Percentiles rank a stretch among this genome's conserved stretches.
Conservation (phyloP, 2,888 invertebrate species). For the Himalopsyche anomala region DNA sequence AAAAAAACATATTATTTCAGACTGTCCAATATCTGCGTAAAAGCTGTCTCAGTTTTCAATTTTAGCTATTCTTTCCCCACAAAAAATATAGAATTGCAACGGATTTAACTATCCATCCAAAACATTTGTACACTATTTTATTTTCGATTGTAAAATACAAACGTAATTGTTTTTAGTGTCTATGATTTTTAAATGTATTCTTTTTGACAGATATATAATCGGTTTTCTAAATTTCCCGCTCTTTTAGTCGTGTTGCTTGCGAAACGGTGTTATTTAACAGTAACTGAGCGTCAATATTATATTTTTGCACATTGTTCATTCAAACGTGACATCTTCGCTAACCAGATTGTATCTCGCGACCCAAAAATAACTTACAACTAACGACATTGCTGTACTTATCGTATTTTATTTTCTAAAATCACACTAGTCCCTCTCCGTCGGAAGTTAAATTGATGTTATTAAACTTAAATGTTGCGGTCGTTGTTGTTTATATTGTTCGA, state of each 20-base stretch:
- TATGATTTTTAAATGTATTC: no score
- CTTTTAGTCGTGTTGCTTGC: background rate
- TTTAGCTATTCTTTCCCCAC: no score
- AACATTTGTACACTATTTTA: no score
- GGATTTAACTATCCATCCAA: no score
- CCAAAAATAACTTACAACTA: slow-evolving; percentile 6
- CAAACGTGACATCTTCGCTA: background rate
- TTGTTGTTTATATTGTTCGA: background rate
- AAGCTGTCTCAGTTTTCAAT: no score
- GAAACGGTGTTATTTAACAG: background rate
- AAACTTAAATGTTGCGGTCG: background rate
- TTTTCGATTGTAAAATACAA: no score
- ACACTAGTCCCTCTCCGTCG: background rate
- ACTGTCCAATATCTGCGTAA: no score
- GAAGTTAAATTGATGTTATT: slow-evolving; percentile 10
- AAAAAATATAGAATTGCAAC: no score
- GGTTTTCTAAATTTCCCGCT: slow-evolving; percentile 35
- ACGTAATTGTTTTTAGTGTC: no score
- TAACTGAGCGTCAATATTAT: background rate
- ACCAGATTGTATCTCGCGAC: slow-evolving; percentile 32
- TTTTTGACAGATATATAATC: background rate
- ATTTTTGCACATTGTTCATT: slow-evolving; percentile 7
- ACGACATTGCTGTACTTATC: background rate
- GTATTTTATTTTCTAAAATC: slow-evolving; percentile 12
- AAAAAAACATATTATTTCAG: no score